phyloP scores from a whole-genome alignment of 2,113 vertebrate species.

The Butorides virescens region DNA sequence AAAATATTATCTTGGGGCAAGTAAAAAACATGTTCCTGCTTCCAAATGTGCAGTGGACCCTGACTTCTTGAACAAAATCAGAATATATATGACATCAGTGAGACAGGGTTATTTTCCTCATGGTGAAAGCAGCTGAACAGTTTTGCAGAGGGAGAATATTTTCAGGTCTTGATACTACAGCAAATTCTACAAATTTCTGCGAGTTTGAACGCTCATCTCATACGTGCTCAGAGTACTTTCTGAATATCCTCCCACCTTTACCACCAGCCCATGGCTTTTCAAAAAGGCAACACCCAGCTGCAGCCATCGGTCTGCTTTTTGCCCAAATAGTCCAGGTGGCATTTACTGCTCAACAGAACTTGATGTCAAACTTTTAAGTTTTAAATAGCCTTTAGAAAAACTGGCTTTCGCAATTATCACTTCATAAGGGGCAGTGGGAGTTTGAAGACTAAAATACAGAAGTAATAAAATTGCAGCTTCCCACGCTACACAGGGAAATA shows the following conservation, averaged over 20 bases:
- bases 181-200: background rate
- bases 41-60: background rate
- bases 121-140: background rate
- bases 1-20: background rate
- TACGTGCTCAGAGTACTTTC: background rate
- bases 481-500: constrained; percentile 45
- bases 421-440: constrained; percentile 58
- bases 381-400: constrained; percentile 57
- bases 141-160: background rate
- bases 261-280: background rate
- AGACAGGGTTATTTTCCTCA: background rate
- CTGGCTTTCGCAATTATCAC: constrained; percentile 52
- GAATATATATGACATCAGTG: background rate
- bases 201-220: background rate
- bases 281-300: background rate
- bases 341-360: constrained; percentile 1
- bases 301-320: background rate
- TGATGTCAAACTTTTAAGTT: constrained; percentile 12
- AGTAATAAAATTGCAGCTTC: constrained; percentile 63
- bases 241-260: background rate
- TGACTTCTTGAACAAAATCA: constrained; percentile 1
- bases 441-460: constrained; percentile 65
- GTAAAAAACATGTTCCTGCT: background rate
- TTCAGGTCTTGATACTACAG: background rate
- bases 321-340: constrained; percentile 9